Conservation (phyloP, 92 coral and sea anemone species). For the Bergia sp. region DNA sequence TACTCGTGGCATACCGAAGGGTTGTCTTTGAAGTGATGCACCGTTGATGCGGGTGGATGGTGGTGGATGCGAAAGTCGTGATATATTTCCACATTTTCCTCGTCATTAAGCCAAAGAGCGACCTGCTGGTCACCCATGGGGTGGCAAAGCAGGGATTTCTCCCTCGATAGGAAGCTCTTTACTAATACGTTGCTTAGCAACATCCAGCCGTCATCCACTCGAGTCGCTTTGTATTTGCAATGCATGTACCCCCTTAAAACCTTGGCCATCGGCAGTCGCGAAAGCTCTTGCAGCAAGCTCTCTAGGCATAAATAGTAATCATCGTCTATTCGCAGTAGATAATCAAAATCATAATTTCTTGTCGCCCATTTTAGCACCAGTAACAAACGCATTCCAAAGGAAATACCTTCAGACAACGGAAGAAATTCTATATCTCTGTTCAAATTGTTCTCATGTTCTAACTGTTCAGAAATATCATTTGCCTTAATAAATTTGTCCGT, state of each 20-base stretch:
- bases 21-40: background rate
- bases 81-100: conserved; percentile 19
- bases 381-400: conserved; percentile 35
- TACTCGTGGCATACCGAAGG: conserved; percentile 30
- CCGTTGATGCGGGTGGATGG: conserved; percentile 35
- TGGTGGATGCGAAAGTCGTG: conserved; percentile 45
- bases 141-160: conserved; percentile 16
- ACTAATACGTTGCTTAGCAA: conserved; percentile 19
- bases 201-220: conserved; percentile 46
- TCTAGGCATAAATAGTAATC: conserved; percentile 32
- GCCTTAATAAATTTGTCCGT: conserved; percentile 18
- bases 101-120: conserved; percentile 37
- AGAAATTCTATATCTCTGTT: conserved; percentile 36
- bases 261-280: background rate
- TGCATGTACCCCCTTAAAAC: conserved; percentile 37
- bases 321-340: conserved; percentile 30
- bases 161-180: conserved; percentile 33
- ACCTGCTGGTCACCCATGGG: conserved; percentile 36
- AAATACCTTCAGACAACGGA: conserved; percentile 34
- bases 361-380: conserved; percentile 35
- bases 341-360: conserved; percentile 18
- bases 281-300: conserved; percentile 24
- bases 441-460: conserved; percentile 18
- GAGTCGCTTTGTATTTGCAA: conserved; percentile 29
- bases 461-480: background rate